phyloP scores from a whole-genome alignment of 2,888 invertebrate genomes.

The Phrixothrix hirtus region DNA sequence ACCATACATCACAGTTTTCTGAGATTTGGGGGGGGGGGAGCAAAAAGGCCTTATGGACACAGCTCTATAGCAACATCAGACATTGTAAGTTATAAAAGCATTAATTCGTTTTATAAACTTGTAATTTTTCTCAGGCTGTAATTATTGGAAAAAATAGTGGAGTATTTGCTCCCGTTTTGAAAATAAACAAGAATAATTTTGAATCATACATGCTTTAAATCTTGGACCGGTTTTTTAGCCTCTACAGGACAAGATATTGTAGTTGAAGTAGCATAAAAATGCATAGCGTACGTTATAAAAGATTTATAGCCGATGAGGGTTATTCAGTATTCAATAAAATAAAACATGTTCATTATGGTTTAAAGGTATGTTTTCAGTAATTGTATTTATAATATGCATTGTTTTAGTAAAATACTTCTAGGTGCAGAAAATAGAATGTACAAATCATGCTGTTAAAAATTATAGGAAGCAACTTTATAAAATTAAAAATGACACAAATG shows the following conservation, averaged over 20 bases:
- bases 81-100: too few relatives aligned
- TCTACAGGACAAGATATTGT: slow-evolving; percentile 6
- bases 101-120: not conserved
- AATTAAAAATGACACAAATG: slow-evolving; percentile 5
- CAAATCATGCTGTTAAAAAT: slow-evolving; percentile 8
- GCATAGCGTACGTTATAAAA: slow-evolving; percentile 3
- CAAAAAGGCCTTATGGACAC: too few relatives aligned
- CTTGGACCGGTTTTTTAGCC: slow-evolving; percentile 1
- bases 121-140: not conserved
- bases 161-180: not conserved
- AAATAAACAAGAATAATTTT: not conserved
- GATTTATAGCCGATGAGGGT: slow-evolving; percentile 8
- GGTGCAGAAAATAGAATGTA: slow-evolving; percentile 8
- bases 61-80: too few relatives aligned
- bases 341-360: slow-evolving; percentile 1
- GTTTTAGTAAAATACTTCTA: not conserved
- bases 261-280: slow-evolving; percentile 1
- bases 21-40: too few relatives aligned
- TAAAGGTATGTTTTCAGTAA: not conserved
- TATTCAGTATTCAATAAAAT: slow-evolving; percentile 3
- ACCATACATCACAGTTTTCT: too few relatives aligned
- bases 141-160: not conserved
- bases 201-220: not conserved
- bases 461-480: slow-evolving; percentile 3
- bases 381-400: not conserved